Evolutionary conservation across 1,140 invertebrate species (phyloP), one percentile per base, ranked within the genome.

Genomic region (Eubasilissa regina): DNA sequence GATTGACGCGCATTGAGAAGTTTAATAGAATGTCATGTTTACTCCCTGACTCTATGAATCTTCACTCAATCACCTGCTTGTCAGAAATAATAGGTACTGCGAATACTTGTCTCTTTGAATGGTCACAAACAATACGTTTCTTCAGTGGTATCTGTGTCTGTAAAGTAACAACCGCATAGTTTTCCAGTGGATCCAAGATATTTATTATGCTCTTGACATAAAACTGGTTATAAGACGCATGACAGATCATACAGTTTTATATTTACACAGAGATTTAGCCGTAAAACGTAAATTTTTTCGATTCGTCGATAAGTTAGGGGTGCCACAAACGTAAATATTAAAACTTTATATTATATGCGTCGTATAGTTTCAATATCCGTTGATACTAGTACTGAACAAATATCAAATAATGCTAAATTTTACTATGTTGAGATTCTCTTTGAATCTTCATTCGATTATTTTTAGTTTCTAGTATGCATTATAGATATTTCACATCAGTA

Each of bases 121-220:
- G 60, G 60, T 64, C 60, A 43, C 55, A 58, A 58, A 58, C 55
- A 58, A 58, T 58, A 58, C 55, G 4, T n/a, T 56, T 56, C 0
- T 58, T 35, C 25, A 35, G 3, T 0, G 55, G 55, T 19, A 58
- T 58, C 55, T 58, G 55, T 58, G 17, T 58, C 55, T 21, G 35
- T n/a, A 64, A 64, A 64, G 15, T 58, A 19, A 58, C 15, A 6
- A 19, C 6, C 17, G 56, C 19, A 53, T 3, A 64, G 60, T 48
- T 68, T 55, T 62, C 53, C 68, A 51, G 35, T 60, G 51, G 53
- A 70, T 66, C 64, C 74, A 43, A 53, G 73, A 75, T 80, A 58
- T 80, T 80, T 80, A 80, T 80, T 76, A 70, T 80, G 48, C 64
- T 75, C 78, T 80, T 80, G 78, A 80, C 73, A 75, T 66, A 80